Evolutionary conservation across 2,113 vertebrate genomes (phyloP), one percentile per base, ranked within the genome.

Genomic region (Phyllopteryx taeniolatus): DNA sequence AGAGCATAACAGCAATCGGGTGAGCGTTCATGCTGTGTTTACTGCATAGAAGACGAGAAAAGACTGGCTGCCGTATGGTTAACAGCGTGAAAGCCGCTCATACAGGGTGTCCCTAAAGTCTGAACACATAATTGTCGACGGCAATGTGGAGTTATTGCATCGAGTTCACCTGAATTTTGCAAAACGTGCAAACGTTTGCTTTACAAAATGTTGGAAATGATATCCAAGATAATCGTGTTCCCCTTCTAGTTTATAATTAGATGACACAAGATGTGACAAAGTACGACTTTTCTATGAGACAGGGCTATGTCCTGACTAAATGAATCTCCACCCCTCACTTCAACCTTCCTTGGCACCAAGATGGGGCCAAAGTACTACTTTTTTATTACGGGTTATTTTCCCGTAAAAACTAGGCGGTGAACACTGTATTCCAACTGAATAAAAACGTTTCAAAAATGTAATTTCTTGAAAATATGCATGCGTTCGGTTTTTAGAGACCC

Each of bases 11-110:
- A 77, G 83, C 81, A 76, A 80, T 67, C 54, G 74, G 64, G 12
- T 66, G 14, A 47, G 64, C 44, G n/a, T 14, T 35, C 31, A 86
- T 75, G 83, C 84, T 82, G 76, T 75, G 78, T 76, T 87, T 82
- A 91, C 92, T 93, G 92, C 91, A 93, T 93, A 92, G 91, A 84
- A 86, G 75, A 87, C 61, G 67, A 83, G 75, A 86, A 59, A 59
- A 59, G 27, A 22, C n/a, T 22, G 14, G 59, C 31, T 35, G 44
- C 64, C 44, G 39, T 66, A 22, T n/a, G 22, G 59, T 27, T 19
- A 8, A 83, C 68, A 76, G 75, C 73, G 63, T 75, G 77, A 73
- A 70, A 63, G 20, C 19, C 53, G 7, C 8, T 56, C 53, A 10
- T 19, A 51, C 17, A 19, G 49, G 49, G 49, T 19, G 17, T 10